Evolutionary conservation across 2,797 vertebrate genomes (phyloP).

Genomic region (Alfaro cultratus): DNA sequence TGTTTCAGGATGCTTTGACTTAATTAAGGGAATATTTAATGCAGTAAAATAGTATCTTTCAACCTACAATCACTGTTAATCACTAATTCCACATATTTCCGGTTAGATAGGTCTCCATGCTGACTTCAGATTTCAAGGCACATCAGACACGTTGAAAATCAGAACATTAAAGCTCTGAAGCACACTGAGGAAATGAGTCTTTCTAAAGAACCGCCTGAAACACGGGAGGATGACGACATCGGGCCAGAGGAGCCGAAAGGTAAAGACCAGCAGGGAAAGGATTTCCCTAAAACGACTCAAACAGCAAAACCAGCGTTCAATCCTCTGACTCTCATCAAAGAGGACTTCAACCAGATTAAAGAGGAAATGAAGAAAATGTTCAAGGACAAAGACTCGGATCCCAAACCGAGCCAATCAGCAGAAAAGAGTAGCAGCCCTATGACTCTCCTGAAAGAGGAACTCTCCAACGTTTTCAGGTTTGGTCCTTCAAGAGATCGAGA

Average conservation of each 20-base stretch:
- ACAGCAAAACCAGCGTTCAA: conserved; percentile 17
- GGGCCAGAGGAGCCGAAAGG: neutral
- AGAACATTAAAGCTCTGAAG: neutral
- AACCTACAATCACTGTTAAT: neutral
- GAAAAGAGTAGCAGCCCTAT: conserved; percentile 13
- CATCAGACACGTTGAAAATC: neutral
- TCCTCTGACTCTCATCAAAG: conserved; percentile 34
- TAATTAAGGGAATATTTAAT: neutral
- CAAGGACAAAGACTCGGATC: conserved; percentile 41
- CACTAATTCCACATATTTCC: neutral
- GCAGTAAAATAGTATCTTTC: neutral
- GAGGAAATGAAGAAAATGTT: conserved; percentile 43
- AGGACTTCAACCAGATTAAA: conserved; percentile 46
- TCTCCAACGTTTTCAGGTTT: conserved; percentile 46
- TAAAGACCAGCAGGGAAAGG: neutral
- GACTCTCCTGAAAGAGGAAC: conserved; percentile 40
- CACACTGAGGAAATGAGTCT: conserved; percentile 21
- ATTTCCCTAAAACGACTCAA: neutral
- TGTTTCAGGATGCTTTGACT: too few relatives aligned
- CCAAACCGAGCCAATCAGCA: neutral
- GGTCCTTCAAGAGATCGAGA: conserved; percentile 34
- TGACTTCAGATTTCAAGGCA: neutral
- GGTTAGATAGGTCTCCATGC: neutral
- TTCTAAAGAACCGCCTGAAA: neutral
- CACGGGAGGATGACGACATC: neutral